Evolutionary conservation across 2,797 vertebrate genomes (phyloP).

Genomic region (Apogon hyalosoma): DNA sequence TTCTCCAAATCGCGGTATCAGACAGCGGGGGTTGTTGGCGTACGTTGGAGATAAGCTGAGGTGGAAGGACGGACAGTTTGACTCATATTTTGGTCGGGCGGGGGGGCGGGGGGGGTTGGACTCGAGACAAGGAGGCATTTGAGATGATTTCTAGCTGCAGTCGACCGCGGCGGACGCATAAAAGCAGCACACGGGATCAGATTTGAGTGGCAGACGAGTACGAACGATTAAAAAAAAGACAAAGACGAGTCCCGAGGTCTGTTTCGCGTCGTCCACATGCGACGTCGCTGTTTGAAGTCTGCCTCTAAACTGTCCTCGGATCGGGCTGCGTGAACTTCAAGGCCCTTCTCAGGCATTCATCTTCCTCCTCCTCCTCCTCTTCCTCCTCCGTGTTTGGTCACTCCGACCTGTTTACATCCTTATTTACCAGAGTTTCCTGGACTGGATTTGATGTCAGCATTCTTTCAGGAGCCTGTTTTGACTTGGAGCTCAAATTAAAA

Average conservation of each 20-base stretch:
- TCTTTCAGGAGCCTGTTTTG: no score
- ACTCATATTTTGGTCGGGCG: constrained; percentile 17
- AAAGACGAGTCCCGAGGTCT: no score
- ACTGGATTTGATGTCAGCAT: no score
- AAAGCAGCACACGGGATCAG: background rate
- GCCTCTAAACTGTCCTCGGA: constrained; percentile 1
- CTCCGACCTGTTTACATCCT: constrained; percentile 42
- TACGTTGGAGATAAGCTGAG: constrained; percentile 55
- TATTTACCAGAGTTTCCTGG: constrained; percentile 20
- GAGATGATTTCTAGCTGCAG: constrained; percentile 44
- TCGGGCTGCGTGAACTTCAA: background rate
- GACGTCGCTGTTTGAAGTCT: background rate
- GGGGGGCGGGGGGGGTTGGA: constrained; percentile 11
- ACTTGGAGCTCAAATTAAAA: no score
- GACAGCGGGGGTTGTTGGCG: constrained; percentile 52
- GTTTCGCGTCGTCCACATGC: background rate
- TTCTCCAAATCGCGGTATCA: constrained; percentile 57
- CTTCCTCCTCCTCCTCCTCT: constrained; percentile 1
- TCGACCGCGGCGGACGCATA: constrained; percentile 26
- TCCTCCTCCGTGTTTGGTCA: constrained; percentile 62
- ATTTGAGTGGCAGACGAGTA: constrained; percentile 10
- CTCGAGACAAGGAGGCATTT: constrained; percentile 17
- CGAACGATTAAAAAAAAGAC: no score
- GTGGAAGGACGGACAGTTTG: constrained; percentile 59
- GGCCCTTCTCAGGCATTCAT: constrained; percentile 50